Percentiles rank a stretch among this genome's conserved stretches.
Evolutionary conservation across 2,113 vertebrate genomes (phyloP).

Genomic region (Alligator mississippiensis): DNA sequence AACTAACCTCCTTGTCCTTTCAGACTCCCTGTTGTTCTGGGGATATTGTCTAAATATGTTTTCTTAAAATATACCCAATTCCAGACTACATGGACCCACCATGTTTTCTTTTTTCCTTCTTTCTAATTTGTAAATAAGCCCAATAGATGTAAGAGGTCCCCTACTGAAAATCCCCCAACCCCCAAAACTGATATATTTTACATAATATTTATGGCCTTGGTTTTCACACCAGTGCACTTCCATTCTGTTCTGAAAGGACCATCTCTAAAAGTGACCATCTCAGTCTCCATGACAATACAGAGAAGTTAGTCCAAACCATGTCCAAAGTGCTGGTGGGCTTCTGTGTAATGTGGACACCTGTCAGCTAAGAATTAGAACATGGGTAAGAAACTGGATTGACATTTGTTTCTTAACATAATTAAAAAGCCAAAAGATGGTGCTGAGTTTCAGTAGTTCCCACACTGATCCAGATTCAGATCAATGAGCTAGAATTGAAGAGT

Average conservation of each 20-base stretch:
- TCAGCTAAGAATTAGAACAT: background rate
- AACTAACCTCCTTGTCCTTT: background rate
- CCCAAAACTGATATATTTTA: background rate
- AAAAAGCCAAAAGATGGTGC: background rate
- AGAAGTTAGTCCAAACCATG: background rate
- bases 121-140: background rate
- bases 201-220: background rate
- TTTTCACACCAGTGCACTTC: background rate
- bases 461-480: background rate
- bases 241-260: background rate
- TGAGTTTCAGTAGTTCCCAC: background rate
- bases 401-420: background rate
- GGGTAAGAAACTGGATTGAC: background rate
- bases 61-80: background rate
- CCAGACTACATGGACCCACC: background rate
- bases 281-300: accelerated
- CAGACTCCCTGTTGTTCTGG: background rate
- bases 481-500: background rate
- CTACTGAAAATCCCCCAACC: background rate
- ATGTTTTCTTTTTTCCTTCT: background rate
- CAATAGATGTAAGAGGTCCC: background rate
- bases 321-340: background rate
- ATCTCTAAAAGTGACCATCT: accelerated
- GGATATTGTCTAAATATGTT: background rate
- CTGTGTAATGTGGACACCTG: background rate